Percentiles rank a stretch among this genome's conserved stretches.
Evolutionary conservation across 2,113 vertebrate genomes (phyloP).

Genomic region (Cottus gobio): DNA sequence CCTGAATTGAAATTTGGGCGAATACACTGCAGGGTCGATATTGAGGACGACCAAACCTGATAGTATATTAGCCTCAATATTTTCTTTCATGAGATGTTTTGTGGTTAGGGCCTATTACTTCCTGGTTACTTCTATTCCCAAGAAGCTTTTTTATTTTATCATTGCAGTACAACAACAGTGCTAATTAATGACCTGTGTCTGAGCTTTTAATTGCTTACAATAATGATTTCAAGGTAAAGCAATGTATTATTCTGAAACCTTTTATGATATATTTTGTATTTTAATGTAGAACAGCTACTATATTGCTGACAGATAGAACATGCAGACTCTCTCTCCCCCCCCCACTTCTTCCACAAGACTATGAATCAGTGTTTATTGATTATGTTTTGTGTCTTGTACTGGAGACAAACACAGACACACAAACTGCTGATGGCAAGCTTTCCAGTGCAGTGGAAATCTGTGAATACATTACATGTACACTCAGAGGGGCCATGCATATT

Average conservation of each 20-base stretch:
- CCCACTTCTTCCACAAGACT: slow-evolving; percentile 29
- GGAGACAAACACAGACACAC: slow-evolving; percentile 15
- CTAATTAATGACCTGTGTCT: background rate
- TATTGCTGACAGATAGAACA: slow-evolving; percentile 11
- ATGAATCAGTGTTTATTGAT: slow-evolving; percentile 70
- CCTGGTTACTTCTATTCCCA: no score
- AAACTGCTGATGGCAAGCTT: slow-evolving; percentile 74
- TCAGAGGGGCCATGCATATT: slow-evolving; percentile 74
- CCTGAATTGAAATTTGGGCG: background rate
- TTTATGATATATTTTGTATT: background rate
- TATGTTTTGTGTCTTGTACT: slow-evolving; percentile 50
- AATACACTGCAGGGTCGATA: background rate
- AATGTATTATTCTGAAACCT: background rate
- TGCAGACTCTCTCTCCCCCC: slow-evolving; percentile 7
- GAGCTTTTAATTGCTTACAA: background rate
- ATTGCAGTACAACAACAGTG: background rate
- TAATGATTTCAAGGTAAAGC: background rate
- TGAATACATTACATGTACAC: slow-evolving; percentile 70
- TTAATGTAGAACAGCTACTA: background rate
- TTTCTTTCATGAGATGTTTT: background rate
- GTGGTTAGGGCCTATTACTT: background rate
- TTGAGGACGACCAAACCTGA: background rate
- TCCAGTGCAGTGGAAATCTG: slow-evolving; percentile 52
- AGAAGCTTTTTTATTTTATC: background rate
- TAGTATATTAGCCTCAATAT: background rate